These are phyloP conservation scores for Sceloporus tristichus DNA, from an alignment of 2,113 vertebrate species.

Conservation along the genomic window DNA sequence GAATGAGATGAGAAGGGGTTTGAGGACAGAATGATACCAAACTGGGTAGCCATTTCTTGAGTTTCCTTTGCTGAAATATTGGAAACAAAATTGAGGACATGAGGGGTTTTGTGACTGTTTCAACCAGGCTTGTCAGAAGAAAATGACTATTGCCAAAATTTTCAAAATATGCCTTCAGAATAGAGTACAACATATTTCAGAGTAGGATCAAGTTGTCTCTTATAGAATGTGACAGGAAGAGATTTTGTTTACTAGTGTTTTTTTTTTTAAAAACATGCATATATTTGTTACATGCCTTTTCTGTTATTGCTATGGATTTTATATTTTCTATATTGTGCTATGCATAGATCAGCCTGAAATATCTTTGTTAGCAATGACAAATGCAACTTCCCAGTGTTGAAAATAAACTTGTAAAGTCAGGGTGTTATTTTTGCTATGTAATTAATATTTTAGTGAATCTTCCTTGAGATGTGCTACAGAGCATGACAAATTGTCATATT, in stretches of 20 bases:
- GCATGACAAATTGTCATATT: constrained; percentile 40
- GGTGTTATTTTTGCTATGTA: constrained; percentile 11
- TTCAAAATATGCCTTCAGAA: not conserved
- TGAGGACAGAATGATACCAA: not conserved
- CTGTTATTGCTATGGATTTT: not conserved
- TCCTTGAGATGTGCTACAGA: constrained; percentile 21
- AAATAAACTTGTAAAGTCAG: constrained; percentile 32
- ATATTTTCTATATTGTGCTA: not conserved
- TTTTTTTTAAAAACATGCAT: not conserved
- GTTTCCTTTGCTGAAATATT: not conserved
- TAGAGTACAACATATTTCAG: not conserved
- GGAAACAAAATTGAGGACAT: not conserved
- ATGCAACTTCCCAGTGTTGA: constrained; percentile 25
- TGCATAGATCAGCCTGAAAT: constrained; percentile 8
- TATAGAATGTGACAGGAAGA: not conserved
- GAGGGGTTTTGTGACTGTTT: not conserved
- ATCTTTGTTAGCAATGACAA: constrained; percentile 27
- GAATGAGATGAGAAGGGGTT: not conserved
- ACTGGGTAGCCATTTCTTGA: not conserved
- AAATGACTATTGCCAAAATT: not conserved
- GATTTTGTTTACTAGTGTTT: not conserved
- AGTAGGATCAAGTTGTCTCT: not conserved
- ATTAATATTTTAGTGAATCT: constrained; percentile 30
- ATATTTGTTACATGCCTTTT: not conserved
- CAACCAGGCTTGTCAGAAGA: not conserved